Conservation (phyloP, 2,113 vertebrate species). For the Odocoileus hemionus region DNA sequence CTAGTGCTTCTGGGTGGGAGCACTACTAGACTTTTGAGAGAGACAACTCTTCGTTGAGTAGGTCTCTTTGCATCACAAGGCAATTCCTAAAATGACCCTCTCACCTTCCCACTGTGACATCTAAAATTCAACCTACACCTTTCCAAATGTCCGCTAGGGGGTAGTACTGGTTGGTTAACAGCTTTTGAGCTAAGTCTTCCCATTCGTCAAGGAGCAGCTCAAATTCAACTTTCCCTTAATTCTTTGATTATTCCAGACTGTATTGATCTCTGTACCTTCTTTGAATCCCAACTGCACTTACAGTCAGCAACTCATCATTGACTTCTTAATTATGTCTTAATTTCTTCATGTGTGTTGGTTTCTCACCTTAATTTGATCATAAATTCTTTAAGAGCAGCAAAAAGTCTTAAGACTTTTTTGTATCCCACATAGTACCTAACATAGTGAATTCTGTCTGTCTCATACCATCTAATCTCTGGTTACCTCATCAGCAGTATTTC, state of each 20-base stretch:
- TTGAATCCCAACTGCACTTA: constrained; percentile 27
- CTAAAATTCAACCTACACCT: not conserved
- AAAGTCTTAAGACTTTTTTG: not conserved
- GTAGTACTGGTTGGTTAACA: not conserved
- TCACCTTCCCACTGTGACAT: not conserved
- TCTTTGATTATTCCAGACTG: constrained; percentile 24
- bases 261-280: constrained; percentile 24
- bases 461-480: not conserved
- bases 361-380: not conserved
- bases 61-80: not conserved
- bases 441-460: not conserved
- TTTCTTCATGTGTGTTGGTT: not conserved
- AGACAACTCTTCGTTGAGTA: not conserved
- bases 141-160: not conserved
- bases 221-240: not conserved
- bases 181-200: not conserved
- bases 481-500: not conserved
- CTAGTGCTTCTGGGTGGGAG: not conserved
- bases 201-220: not conserved
- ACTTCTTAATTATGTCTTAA: not conserved
- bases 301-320: not conserved
- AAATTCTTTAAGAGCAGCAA: not conserved
- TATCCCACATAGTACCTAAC: not conserved
- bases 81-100: not conserved
- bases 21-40: not conserved